These are phyloP conservation scores for Tarsius wallacei DNA, from an alignment of 2,797 vertebrate genomes.

Conservation along the genomic window DNA sequence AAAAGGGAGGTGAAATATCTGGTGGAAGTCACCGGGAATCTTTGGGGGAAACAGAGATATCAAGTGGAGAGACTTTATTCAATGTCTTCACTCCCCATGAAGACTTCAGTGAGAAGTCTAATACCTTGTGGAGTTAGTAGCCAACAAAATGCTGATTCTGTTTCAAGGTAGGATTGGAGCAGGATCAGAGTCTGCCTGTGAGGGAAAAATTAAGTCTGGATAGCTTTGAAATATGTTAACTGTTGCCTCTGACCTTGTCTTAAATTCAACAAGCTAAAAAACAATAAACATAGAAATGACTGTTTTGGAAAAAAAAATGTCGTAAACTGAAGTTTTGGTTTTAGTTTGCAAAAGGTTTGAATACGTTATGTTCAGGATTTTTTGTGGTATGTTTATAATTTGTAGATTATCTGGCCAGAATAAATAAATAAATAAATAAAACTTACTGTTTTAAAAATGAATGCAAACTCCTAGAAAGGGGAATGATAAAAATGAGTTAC, in stretches of 20 bases:
- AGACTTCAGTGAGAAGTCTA: not conserved
- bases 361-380: constrained; percentile 40
- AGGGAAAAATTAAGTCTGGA: not conserved
- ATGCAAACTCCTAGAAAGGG: constrained; percentile 55
- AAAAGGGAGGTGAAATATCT: not conserved
- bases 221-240: constrained; percentile 36
- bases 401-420: not conserved
- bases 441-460: constrained; percentile 72
- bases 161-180: not conserved
- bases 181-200: not conserved
- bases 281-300: not conserved
- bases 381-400: constrained; percentile 48
- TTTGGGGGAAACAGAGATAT: not conserved
- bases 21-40: not conserved
- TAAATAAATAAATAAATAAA: not conserved
- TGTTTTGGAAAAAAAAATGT: constrained; percentile 1
- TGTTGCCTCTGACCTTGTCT: not conserved
- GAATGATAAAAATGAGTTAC: constrained; percentile 73
- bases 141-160: constrained; percentile 1
- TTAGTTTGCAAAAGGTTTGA: not conserved
- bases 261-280: constrained; percentile 52
- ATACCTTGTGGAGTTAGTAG: not conserved
- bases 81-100: constrained; percentile 3
- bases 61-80: not conserved
- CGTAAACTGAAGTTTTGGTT: constrained; percentile 61